phyloP scores from a whole-genome alignment of 2,797 vertebrate species.

The Sebastes glaucus region DNA sequence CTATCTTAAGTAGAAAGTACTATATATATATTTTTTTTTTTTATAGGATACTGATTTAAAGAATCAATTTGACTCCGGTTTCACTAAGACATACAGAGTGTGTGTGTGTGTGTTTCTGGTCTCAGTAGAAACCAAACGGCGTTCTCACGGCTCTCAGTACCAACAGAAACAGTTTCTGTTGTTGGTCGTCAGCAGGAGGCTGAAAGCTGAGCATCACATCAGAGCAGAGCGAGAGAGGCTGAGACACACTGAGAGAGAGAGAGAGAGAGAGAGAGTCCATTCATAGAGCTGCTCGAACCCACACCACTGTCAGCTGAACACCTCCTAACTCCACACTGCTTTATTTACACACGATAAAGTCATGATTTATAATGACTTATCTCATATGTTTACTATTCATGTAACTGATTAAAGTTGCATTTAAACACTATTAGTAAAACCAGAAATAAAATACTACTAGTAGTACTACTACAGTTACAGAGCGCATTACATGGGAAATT shows the following conservation, averaged over 20 bases:
- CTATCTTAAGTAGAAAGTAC: too few relatives aligned
- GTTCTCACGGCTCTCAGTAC: conserved; percentile 54
- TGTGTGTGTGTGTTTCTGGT: background rate
- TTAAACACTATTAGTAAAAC: background rate
- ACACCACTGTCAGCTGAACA: too few relatives aligned
- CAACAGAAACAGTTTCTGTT: conserved; percentile 24
- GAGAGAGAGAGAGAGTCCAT: background rate
- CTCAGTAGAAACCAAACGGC: background rate
- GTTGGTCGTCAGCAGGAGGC: conserved; percentile 30
- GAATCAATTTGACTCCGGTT: too few relatives aligned
- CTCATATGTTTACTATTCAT: background rate
- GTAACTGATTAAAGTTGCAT: background rate
- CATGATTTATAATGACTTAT: background rate
- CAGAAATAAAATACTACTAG: background rate
- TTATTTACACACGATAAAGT: too few relatives aligned
- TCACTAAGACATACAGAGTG: too few relatives aligned
- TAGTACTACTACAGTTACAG: too few relatives aligned
- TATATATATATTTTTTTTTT: too few relatives aligned
- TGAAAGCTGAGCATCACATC: conserved; percentile 22
- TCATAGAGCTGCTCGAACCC: too few relatives aligned
- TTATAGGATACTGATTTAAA: too few relatives aligned
- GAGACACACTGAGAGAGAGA: background rate
- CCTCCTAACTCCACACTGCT: too few relatives aligned
- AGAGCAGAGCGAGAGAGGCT: background rate
- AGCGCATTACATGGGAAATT: too few relatives aligned